Percentiles rank a stretch among this genome's conserved stretches.
phyloP scores from a whole-genome alignment of 2,113 vertebrate genomes.

The Pterocles orientalis region DNA sequence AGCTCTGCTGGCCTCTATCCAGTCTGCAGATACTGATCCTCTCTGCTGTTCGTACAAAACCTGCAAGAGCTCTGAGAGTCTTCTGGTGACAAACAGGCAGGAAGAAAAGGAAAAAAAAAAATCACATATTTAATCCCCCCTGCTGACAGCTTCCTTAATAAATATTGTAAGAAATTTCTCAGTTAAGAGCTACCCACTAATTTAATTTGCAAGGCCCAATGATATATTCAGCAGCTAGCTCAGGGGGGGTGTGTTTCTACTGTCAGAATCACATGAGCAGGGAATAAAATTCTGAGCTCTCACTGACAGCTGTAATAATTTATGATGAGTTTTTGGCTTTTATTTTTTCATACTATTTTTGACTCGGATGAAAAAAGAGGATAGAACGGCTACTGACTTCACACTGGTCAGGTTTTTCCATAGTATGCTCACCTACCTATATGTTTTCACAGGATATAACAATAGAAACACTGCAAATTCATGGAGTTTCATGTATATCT shows the following conservation, averaged over 20 bases:
- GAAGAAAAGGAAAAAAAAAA: background rate
- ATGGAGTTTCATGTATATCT: fast-evolving
- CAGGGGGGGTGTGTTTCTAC: constrained; percentile 35
- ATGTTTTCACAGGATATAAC: background rate
- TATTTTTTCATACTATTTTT: constrained; percentile 37
- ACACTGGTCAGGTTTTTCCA: background rate
- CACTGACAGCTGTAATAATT: constrained; percentile 20
- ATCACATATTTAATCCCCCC: background rate
- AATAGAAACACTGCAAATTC: background rate
- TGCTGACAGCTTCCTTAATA: constrained; percentile 50
- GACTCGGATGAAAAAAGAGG: background rate
- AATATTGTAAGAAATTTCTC: constrained; percentile 43
- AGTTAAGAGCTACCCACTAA: constrained; percentile 29
- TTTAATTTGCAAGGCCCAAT: constrained; percentile 26
- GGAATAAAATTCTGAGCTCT: constrained; percentile 36
- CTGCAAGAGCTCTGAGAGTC: background rate
- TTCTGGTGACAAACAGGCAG: background rate
- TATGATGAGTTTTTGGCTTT: constrained; percentile 22
- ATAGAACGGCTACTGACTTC: background rate
- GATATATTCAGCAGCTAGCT: constrained; percentile 51
- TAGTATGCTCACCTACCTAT: background rate
- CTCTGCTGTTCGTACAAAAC: background rate
- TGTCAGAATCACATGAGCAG: constrained; percentile 21
- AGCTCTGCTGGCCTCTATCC: background rate
- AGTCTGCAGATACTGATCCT: background rate